Evolutionary conservation across 1,140 invertebrate genomes (phyloP).

Genomic region (Lamellibrachia luymesi): DNA sequence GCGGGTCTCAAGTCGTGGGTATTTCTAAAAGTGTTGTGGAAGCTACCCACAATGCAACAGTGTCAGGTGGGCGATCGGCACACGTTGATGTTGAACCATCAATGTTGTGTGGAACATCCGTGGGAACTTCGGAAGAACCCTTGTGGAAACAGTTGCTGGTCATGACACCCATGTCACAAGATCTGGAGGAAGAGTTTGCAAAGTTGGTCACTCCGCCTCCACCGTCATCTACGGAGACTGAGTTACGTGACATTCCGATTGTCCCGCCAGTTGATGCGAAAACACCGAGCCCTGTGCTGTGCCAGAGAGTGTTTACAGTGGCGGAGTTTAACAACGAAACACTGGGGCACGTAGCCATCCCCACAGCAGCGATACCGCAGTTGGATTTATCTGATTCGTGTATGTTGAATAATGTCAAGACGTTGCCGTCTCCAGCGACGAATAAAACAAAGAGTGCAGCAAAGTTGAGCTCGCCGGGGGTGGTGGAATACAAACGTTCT

Average conservation of each 20-base stretch:
- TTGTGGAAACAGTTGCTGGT: background rate
- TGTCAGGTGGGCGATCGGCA: background rate
- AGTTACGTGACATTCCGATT: conserved; percentile 36
- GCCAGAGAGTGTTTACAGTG: background rate
- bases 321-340: background rate
- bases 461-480: background rate
- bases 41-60: background rate
- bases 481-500: background rate
- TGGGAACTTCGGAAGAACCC: background rate
- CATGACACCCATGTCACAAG: background rate
- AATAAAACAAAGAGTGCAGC: background rate
- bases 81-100: background rate
- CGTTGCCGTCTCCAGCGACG: background rate
- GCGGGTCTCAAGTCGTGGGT: background rate
- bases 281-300: background rate
- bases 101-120: background rate
- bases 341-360: too few relatives aligned
- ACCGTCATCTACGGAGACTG: conserved; percentile 54
- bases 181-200: conserved; percentile 66
- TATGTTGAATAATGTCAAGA: background rate
- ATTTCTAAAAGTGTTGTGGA: background rate
- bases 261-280: conserved; percentile 31
- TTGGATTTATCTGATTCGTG: background rate
- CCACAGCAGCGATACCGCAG: background rate
- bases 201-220: conserved; percentile 80